Conservation (phyloP, 2,797 vertebrate genomes). For the Melanotaenia boesemani region DNA sequence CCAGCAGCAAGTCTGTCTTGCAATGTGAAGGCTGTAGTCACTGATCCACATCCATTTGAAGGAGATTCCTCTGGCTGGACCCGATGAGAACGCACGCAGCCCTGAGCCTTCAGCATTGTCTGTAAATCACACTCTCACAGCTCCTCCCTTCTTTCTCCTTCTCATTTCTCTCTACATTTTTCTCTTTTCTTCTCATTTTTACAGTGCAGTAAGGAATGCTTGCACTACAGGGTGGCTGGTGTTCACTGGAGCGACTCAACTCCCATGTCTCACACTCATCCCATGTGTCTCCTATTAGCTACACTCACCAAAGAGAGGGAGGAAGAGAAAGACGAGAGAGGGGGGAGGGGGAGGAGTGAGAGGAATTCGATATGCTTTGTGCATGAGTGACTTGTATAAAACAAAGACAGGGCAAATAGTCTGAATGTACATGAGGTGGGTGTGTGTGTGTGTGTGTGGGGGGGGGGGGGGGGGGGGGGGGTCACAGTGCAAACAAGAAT, state of each 20-base stretch:
- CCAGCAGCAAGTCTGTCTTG: conserved; percentile 33
- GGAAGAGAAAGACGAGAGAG: conserved; percentile 48
- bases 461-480: background rate
- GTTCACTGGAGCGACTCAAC: conserved; percentile 78
- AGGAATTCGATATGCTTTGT: conserved; percentile 84
- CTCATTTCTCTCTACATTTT: conserved; percentile 53
- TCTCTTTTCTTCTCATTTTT: conserved; percentile 50
- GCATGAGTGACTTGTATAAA: conserved; percentile 83
- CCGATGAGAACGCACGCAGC: conserved; percentile 59
- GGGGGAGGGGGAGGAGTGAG: conserved; percentile 47
- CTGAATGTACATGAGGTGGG: conserved; percentile 55
- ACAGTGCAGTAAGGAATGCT: conserved; percentile 77
- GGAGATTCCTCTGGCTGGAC: conserved; percentile 69
- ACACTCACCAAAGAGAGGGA: conserved; percentile 65
- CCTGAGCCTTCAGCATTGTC: conserved; percentile 60
- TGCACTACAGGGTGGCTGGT: conserved; percentile 75
- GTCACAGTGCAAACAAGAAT: conserved; percentile 32
- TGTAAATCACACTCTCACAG: conserved; percentile 74
- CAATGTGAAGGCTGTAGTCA: conserved; percentile 48
- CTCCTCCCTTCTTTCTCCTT: conserved; percentile 64
- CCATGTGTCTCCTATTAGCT: conserved; percentile 80
- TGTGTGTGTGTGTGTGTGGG: too few relatives aligned
- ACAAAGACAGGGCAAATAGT: conserved; percentile 73
- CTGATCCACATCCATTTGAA: conserved; percentile 66
- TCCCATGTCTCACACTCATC: conserved; percentile 82